Percentiles rank a stretch among this genome's conserved stretches.
These are phyloP conservation scores for Plectus sambesii DNA, from an alignment of 1,140 invertebrate species.

Conservation along the genomic window DNA sequence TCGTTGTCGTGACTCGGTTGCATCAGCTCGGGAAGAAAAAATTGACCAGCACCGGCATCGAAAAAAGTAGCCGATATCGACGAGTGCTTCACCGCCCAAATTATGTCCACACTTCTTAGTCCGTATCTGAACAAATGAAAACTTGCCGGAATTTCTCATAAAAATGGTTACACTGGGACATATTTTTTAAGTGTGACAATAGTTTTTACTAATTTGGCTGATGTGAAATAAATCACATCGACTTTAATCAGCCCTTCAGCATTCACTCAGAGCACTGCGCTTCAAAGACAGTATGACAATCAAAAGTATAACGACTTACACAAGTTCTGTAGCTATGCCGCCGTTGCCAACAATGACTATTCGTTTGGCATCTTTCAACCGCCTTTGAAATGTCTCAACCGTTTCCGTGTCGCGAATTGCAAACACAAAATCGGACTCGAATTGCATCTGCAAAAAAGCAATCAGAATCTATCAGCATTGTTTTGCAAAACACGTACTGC, in stretches of 20 bases:
- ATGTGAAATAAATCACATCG: neutral
- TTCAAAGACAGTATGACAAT: conserved; percentile 4
- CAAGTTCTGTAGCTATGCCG: conserved; percentile 89
- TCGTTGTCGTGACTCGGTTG: too few relatives aligned
- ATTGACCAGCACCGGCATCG: conserved; percentile 85
- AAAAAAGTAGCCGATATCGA: conserved; percentile 84
- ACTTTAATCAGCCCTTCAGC: too few relatives aligned
- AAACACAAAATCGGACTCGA: too few relatives aligned
- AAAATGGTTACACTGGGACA: neutral
- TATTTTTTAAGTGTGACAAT: neutral
- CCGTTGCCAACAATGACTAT: conserved; percentile 85
- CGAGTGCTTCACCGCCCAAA: conserved; percentile 86
- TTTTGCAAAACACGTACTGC: too few relatives aligned
- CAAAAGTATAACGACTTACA: conserved; percentile 47
- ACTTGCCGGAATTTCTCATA: neutral
- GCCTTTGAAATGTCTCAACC: too few relatives aligned
- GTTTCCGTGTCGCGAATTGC: too few relatives aligned
- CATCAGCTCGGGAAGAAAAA: conserved; percentile 69
- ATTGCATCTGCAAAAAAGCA: too few relatives aligned
- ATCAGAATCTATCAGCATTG: too few relatives aligned
- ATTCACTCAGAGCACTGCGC: conserved; percentile 12
- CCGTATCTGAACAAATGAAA: conserved; percentile 55
- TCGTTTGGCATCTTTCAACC: too few relatives aligned
- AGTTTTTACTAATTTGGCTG: neutral
- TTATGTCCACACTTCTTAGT: conserved; percentile 65